These are phyloP conservation scores for Sarcophaga bullata DNA, from an alignment of 1,140 invertebrate species.

Conservation along the genomic window DNA sequence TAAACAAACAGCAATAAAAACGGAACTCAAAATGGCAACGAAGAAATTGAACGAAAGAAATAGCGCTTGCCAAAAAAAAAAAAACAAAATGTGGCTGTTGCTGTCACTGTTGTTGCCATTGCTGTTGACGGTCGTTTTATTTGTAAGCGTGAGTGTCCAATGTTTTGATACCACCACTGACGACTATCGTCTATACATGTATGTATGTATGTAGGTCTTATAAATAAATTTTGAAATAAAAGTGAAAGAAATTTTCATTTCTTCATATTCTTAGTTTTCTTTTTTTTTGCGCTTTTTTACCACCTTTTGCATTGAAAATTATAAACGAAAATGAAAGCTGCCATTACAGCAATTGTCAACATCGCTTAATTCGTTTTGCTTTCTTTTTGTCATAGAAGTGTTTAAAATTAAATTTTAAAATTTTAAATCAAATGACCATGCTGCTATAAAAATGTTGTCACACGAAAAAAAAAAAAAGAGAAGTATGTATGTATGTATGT, in stretches of 20 bases:
- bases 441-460: too few relatives aligned
- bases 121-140: background rate
- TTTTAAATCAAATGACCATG: too few relatives aligned
- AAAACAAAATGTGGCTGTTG: too few relatives aligned
- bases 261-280: background rate
- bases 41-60: constrained; percentile 15
- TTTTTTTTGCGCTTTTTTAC: background rate
- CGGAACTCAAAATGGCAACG: background rate
- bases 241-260: constrained; percentile 24
- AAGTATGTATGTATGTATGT: too few relatives aligned
- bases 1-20: background rate
- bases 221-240: background rate
- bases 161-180: background rate
- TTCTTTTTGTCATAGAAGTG: too few relatives aligned
- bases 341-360: background rate
- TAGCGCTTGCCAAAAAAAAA: constrained; percentile 17
- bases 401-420: too few relatives aligned
- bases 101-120: constrained; percentile 9
- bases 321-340: constrained; percentile 36
- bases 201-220: background rate
- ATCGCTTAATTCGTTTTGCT: too few relatives aligned
- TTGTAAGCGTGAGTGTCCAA: background rate
- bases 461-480: too few relatives aligned
- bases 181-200: background rate
- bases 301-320: background rate